Evolutionary conservation across 2,113 vertebrate genomes (phyloP).

Genomic region (Chascanopsetta lugubris): DNA sequence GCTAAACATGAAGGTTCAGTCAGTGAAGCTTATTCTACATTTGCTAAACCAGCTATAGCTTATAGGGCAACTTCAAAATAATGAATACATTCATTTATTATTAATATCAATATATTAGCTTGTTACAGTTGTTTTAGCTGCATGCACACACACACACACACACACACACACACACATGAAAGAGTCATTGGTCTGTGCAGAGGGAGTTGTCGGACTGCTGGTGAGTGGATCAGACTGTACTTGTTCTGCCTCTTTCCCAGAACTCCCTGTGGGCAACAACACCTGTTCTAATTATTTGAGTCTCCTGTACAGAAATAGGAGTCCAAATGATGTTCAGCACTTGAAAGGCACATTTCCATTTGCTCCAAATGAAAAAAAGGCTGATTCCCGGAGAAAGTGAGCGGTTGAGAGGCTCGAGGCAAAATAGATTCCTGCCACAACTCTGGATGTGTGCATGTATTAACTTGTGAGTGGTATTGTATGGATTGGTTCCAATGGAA

Average conservation of each 20-base stretch:
- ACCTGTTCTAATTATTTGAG: conserved; percentile 59
- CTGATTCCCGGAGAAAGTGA: conserved; percentile 55
- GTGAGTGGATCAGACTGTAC: conserved; percentile 23
- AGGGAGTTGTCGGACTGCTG: conserved; percentile 1
- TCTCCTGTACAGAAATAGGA: conserved; percentile 53
- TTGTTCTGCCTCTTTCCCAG: conserved; percentile 26
- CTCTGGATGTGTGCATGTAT: conserved; percentile 37
- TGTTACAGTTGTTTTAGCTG: too few species aligned
- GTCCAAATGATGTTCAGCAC: conserved; percentile 55
- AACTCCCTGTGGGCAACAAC: conserved; percentile 33
- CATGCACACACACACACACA: background rate
- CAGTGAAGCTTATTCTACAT: background rate
- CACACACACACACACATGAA: background rate
- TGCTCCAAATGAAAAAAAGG: conserved; percentile 60
- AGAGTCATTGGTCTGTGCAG: conserved; percentile 16
- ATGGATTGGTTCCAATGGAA: conserved; percentile 11
- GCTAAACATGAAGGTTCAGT: too few species aligned
- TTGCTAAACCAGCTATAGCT: background rate
- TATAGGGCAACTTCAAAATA: too few species aligned
- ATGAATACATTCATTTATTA: too few species aligned
- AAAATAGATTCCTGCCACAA: conserved; percentile 47
- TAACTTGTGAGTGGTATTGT: conserved; percentile 13
- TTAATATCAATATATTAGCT: too few species aligned
- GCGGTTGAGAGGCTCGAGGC: conserved; percentile 51
- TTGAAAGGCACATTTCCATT: conserved; percentile 69